phyloP scores from a whole-genome alignment of 2,888 invertebrate genomes.

The Noctua janthina region DNA sequence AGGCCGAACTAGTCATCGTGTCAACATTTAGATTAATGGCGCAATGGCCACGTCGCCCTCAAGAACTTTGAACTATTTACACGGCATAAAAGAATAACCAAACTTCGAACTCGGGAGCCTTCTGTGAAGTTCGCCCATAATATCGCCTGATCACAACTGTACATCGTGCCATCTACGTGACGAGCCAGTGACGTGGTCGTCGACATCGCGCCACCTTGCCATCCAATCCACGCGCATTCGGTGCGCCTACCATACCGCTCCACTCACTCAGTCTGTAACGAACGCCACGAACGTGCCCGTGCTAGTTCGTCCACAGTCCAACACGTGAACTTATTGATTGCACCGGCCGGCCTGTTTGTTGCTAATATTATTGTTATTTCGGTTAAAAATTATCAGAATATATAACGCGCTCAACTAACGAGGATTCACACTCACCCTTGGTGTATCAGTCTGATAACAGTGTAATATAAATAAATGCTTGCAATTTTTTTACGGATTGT shows the following conservation, averaged over 20 bases:
- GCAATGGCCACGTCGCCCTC: slow-evolving; percentile 29
- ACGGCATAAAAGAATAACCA: slow-evolving; percentile 23
- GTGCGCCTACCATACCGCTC: slow-evolving; percentile 64
- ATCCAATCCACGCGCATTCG: slow-evolving; percentile 81
- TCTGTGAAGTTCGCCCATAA: slow-evolving; percentile 51
- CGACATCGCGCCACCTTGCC: slow-evolving; percentile 84
- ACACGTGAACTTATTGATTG: slow-evolving; percentile 77
- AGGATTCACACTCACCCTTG: slow-evolving; percentile 35
- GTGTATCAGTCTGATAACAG: slow-evolving; percentile 28
- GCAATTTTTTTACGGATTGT: slow-evolving; percentile 24
- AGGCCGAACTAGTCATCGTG: slow-evolving; percentile 1
- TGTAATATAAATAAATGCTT: slow-evolving; percentile 35
- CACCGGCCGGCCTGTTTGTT: slow-evolving; percentile 62
- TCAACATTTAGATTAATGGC: slow-evolving; percentile 23
- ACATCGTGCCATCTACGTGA: slow-evolving; percentile 70
- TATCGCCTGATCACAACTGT: slow-evolving; percentile 70
- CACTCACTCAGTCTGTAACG: slow-evolving; percentile 66
- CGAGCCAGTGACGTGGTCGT: slow-evolving; percentile 82
- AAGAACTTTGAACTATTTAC: slow-evolving; percentile 19
- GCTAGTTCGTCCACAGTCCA: slow-evolving; percentile 74
- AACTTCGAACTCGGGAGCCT: slow-evolving; percentile 62
- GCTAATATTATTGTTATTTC: slow-evolving; percentile 58
- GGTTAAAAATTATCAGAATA: slow-evolving; percentile 36
- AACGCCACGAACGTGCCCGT: slow-evolving; percentile 54
- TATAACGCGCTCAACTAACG: slow-evolving; percentile 37